Base-by-base conservation (phyloP, 2,113 vertebrate genomes). In the Meriones unguiculatus region DNA sequence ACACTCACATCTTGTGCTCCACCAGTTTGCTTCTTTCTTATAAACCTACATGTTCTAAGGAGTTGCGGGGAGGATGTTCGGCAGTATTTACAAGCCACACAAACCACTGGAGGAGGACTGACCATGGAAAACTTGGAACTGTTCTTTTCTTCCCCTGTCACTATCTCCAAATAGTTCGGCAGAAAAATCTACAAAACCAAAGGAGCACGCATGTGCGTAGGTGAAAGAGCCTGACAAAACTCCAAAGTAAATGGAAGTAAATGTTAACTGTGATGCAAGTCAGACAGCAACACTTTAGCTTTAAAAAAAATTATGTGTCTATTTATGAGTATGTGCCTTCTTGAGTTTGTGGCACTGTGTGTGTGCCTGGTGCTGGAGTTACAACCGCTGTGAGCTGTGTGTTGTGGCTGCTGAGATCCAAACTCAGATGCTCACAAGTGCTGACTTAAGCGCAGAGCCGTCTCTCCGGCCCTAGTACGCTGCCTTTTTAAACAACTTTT, bases 101-200 rank as follows among this genome's bases (percentile, higher is more conserved):
- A 90, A 87, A 95, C n/a, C 35, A 89, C 24, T 90, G 30, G 14
- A 95, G 52, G 2, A 72, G 28, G 22, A 76, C 7, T 24, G 59
- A 65, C 3, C 41, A 59, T 50, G 30, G 73, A 76, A 90, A 87
- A 52, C n/a, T 78, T 52, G 1, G 24, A 85, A 90, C 46, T 25
- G 14, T 32, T 64, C 30, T 86, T 88, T 93, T 52, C 30, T 59
- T 64, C 8, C 4, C 13, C 20, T 54, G 35, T 89, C 72, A 91
- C 59, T 69, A 41, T 87, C 41, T 91, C 77, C 9, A 84, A 65
- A 54, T 24, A 95, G 75, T 62, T 94, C 57, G 20, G 38, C 73
- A 95, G 46, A 94, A 96, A 97, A 94, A 78, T 46, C 62, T 69
- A 92, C n/a, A 80, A 64, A 94, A 95, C 59, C 59, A 87, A 89